Evolutionary conservation across 1,140 invertebrate species (phyloP).

Genomic region (Dreissena rostriformis): DNA sequence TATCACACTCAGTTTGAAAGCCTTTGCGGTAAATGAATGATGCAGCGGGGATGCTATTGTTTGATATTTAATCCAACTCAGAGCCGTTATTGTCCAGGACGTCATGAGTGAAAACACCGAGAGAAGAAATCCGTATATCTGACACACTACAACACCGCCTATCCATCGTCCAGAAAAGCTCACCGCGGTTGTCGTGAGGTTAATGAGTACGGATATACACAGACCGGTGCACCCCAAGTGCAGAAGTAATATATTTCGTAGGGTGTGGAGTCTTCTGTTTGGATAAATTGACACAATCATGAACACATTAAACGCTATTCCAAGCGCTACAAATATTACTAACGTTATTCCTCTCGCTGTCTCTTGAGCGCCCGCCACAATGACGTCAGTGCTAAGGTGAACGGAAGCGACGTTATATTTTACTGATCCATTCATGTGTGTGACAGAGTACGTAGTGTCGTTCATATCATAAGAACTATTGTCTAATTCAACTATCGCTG

Average conservation of each 20-base stretch:
- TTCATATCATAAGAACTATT: constrained; percentile 12
- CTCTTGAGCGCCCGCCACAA: constrained; percentile 39
- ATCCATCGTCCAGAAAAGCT: constrained; percentile 68
- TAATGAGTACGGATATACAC: constrained; percentile 63
- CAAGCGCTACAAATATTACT: constrained; percentile 66
- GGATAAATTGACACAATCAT: constrained; percentile 76
- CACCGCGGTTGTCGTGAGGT: constrained; percentile 62
- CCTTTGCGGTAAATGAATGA: constrained; percentile 73
- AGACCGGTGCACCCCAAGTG: constrained; percentile 73
- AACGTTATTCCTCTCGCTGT: constrained; percentile 69
- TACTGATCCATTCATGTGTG: constrained; percentile 12
- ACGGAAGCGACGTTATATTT: not conserved
- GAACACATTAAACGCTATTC: constrained; percentile 70
- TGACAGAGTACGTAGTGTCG: not conserved
- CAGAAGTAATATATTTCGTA: constrained; percentile 74
- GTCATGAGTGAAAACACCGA: constrained; percentile 63
- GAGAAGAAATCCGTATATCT: constrained; percentile 67
- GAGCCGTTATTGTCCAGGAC: constrained; percentile 74
- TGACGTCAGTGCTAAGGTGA: constrained; percentile 6
- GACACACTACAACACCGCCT: constrained; percentile 63
- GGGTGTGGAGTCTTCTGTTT: constrained; percentile 71
- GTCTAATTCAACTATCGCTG: constrained; percentile 35
- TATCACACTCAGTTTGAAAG: constrained; percentile 70
- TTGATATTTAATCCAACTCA: constrained; percentile 78
- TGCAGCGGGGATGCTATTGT: constrained; percentile 75